Conservation (phyloP, 2,113 vertebrate species). For the Spea multiplicata region DNA sequence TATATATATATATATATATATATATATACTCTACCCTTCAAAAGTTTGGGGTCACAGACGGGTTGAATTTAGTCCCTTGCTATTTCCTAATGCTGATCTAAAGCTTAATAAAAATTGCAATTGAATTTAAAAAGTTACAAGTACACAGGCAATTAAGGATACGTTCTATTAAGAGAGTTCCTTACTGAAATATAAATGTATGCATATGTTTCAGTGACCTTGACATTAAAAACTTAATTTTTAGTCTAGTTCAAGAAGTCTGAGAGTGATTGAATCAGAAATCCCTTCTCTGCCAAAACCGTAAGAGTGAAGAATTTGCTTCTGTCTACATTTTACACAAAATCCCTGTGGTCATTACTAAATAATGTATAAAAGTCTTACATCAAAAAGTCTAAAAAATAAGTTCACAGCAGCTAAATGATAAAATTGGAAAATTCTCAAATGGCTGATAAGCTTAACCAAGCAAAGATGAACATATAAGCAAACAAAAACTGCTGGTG, state of each 20-base stretch:
- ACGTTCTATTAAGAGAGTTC: neutral
- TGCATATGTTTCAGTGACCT: slow-evolving; percentile 32
- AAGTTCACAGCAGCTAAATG: slow-evolving; percentile 47
- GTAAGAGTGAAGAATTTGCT: slow-evolving; percentile 42
- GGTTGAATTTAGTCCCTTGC: too few relatives aligned
- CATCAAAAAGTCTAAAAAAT: slow-evolving; percentile 42
- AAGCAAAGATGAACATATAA: slow-evolving; percentile 48
- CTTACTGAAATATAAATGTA: slow-evolving; percentile 7
- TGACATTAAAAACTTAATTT: slow-evolving; percentile 42
- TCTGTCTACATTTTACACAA: slow-evolving; percentile 46
- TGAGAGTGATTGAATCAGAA: slow-evolving; percentile 37
- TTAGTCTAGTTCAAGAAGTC: slow-evolving; percentile 36
- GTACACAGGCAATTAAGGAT: too few relatives aligned
- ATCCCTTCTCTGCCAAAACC: slow-evolving; percentile 31
- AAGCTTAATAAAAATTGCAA: too few relatives aligned
- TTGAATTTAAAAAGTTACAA: too few relatives aligned
- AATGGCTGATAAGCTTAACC: slow-evolving; percentile 47
- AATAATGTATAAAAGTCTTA: slow-evolving; percentile 48
- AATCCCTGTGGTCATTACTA: slow-evolving; percentile 47
- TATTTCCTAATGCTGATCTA: too few relatives aligned
- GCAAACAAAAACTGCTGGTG: slow-evolving; percentile 46
- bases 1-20: too few relatives aligned
- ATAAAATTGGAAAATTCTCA: slow-evolving; percentile 48
- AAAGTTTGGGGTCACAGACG: too few relatives aligned
- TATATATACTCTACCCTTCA: too few relatives aligned